phyloP scores from a whole-genome alignment of 1,140 invertebrate genomes.

The Achatina immaculata region DNA sequence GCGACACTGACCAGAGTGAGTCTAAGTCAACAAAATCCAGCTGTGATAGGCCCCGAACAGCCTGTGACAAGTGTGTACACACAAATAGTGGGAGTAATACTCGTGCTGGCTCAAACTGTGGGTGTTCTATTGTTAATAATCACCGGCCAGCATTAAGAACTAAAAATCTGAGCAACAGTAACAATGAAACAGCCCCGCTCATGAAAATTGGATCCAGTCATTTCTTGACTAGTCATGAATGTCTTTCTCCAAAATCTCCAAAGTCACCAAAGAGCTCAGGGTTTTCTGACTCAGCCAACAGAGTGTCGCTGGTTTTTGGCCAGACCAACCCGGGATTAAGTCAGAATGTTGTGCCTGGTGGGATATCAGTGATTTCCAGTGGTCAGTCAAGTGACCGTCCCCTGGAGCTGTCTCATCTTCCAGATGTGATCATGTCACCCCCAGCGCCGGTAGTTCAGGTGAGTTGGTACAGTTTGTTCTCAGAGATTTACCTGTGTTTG shows the following conservation, averaged over 20 bases:
- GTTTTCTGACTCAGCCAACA: constrained; percentile 22
- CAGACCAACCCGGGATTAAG: constrained; percentile 6
- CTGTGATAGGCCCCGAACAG: constrained; percentile 21
- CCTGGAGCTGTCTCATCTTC: not conserved
- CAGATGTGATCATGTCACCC: constrained; percentile 36
- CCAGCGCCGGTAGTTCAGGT: constrained; percentile 34
- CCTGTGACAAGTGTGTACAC: constrained; percentile 32
- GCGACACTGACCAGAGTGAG: constrained; percentile 45
- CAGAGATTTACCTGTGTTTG: too few relatives aligned
- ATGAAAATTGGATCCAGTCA: constrained; percentile 23
- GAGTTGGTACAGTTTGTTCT: constrained; percentile 10
- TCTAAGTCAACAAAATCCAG: constrained; percentile 39
- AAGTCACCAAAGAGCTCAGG: constrained; percentile 45
- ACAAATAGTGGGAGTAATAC: not conserved
- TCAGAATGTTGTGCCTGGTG: constrained; percentile 1
- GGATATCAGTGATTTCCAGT: constrained; percentile 4
- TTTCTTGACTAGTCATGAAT: constrained; percentile 43
- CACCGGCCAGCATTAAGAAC: constrained; percentile 42
- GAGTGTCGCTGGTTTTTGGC: constrained; percentile 25
- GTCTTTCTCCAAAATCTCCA: constrained; percentile 47
- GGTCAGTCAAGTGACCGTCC: constrained; percentile 6
- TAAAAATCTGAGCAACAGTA: constrained; percentile 40
- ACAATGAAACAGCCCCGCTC: constrained; percentile 25
- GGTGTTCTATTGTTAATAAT: constrained; percentile 28
- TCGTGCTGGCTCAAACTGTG: constrained; percentile 16